phyloP scores from a whole-genome alignment of 1,140 invertebrate species.

The Pararge aegeria region DNA sequence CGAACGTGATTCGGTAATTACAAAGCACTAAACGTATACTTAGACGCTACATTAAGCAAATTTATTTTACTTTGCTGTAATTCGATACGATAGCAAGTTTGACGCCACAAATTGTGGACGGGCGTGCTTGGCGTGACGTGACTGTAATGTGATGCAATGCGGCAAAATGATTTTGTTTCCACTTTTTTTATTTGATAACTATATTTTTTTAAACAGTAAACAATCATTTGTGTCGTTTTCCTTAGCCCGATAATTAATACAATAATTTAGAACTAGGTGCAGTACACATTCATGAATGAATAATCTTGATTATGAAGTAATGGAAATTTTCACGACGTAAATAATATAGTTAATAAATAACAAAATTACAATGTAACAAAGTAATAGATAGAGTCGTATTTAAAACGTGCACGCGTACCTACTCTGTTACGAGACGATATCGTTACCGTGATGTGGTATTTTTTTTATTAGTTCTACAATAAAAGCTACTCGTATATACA shows the following conservation, averaged over 20 bases:
- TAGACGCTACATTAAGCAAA: constrained; percentile 66
- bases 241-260: not conserved
- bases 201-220: no score
- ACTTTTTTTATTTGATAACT: not conserved
- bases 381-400: no score
- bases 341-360: not conserved
- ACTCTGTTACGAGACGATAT: no score
- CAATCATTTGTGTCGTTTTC: no score
- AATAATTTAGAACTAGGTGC: not conserved
- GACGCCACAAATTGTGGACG: constrained; percentile 24
- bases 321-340: no score
- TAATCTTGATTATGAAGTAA: no score
- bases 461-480: no score
- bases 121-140: constrained; percentile 37
- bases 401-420: no score
- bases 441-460: no score
- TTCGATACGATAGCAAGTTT: constrained; percentile 58
- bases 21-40: constrained; percentile 54
- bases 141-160: constrained; percentile 14
- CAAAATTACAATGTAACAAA: not conserved
- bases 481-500: no score
- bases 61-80: constrained; percentile 57
- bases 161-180: no score
- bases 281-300: no score
- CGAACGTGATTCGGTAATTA: constrained; percentile 66